These are phyloP conservation scores for Cheilinus undulatus DNA, from an alignment of 2,113 vertebrate species.

Conservation along the genomic window DNA sequence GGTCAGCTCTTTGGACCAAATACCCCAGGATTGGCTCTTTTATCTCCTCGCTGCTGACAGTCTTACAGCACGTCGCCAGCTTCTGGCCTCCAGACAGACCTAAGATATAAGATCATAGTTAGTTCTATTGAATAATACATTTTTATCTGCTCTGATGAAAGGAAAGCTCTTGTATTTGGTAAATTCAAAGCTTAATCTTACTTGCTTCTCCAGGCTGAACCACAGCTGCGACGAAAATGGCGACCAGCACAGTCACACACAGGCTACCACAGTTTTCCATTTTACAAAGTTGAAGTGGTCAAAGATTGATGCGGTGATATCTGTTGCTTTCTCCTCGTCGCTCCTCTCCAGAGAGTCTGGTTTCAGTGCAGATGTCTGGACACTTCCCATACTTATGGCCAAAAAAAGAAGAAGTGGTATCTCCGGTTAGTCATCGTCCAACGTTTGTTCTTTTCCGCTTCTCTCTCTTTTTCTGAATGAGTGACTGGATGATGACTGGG, in stretches of 20 bases:
- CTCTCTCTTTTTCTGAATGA: background rate
- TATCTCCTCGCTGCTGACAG: background rate
- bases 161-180: background rate
- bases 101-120: too few relatives aligned
- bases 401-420: slow-evolving; percentile 57
- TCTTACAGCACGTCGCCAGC: slow-evolving; percentile 45
- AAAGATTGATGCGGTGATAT: background rate
- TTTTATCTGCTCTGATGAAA: too few relatives aligned
- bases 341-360: slow-evolving; percentile 16
- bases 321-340: background rate
- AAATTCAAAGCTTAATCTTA: slow-evolving; percentile 8
- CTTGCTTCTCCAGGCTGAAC: slow-evolving; percentile 15
- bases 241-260: slow-evolving; percentile 32
- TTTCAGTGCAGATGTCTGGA: slow-evolving; percentile 17
- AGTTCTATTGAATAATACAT: too few relatives aligned
- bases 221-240: slow-evolving; percentile 18
- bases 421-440: slow-evolving; percentile 27
- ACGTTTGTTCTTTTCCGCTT: background rate
- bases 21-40: slow-evolving; percentile 22
- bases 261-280: slow-evolving; percentile 40
- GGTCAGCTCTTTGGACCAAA: background rate
- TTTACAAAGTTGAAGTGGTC: background rate
- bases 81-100: slow-evolving; percentile 29
- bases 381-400: background rate
- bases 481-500: background rate